Evolutionary conservation across 1,140 invertebrate species (phyloP), one percentile per base, ranked within the genome.

Genomic region (Drosophila pandora): DNA sequence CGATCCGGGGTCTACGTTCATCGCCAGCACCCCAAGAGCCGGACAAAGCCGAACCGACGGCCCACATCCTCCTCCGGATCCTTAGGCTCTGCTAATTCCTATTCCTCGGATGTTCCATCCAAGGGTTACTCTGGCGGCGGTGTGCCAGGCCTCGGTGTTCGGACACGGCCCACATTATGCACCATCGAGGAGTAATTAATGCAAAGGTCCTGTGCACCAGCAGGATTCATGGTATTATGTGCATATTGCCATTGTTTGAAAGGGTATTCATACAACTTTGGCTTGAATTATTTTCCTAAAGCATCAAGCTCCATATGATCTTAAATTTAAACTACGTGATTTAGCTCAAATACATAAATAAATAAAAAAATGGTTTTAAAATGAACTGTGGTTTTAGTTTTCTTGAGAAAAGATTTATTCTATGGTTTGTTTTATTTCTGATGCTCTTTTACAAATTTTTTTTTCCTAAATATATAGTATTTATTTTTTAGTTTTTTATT

Each of bases 1-100:
- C 87, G 92, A 47, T 76, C 79, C 53, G 92, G 91, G 2, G 90
- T 92, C 70, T 93, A 93, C 82, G 90, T 93, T 37, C 93, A 94
- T 91, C 78, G 71, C 6, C 87, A 90, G 67, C 77, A 89, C 28
- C 47, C 62, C 23, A 73, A 72, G 48, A 79, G 76, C 30, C 47
- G 63, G 10, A 56, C 30, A 34, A 57, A 59, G 63, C 41, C 55
- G 3, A 54, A 41, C 30, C 21, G 25, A 52, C 45, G 21, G 23
- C 53, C 53, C 67, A 43, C 68, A 45, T 45, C 58, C 48, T 10
- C 50, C n/a, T 34, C 53, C 21, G 22, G 28, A 41, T 64, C 28
- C 45, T 12, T 21, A 21, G 21, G 21, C 7, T 23, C 43, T 8
- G 3, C 47, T 32, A 63, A 61, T 67, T 67, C 63, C 63, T 65